These are phyloP conservation scores for Miniopterus natalensis DNA, from an alignment of 2,113 vertebrate genomes.

Conservation along the genomic window DNA sequence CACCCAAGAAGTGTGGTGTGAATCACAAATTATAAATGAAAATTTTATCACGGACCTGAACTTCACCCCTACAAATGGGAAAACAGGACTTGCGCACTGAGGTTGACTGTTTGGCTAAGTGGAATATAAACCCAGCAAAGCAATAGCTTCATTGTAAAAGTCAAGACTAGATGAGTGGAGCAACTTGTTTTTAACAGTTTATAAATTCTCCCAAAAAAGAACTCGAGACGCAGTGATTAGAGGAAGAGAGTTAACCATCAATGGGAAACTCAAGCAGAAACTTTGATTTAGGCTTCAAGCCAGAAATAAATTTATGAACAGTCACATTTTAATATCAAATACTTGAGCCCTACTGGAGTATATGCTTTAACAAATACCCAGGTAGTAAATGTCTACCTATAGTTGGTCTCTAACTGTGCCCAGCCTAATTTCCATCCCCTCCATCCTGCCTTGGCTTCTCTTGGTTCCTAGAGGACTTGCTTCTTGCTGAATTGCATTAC, in stretches of 20 bases:
- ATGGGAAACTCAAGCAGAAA: neutral
- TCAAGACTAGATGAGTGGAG: neutral
- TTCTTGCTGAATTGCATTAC: neutral
- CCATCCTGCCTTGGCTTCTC: neutral
- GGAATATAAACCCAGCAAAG: neutral
- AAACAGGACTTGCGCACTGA: neutral
- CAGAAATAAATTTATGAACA: neutral
- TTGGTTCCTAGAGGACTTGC: neutral
- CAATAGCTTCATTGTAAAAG: neutral
- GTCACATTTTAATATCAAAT: neutral
- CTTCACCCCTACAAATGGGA: neutral
- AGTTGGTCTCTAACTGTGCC: neutral
- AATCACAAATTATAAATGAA: neutral
- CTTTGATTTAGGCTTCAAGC: neutral
- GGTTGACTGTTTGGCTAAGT: neutral
- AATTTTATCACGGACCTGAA: neutral
- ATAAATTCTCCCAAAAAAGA: constrained; percentile 8
- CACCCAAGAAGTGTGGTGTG: neutral
- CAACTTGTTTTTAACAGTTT: constrained; percentile 16
- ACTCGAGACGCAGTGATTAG: neutral
- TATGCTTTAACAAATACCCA: neutral
- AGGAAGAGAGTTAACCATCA: neutral
- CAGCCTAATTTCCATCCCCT: neutral
- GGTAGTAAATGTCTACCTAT: neutral
- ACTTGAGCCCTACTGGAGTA: neutral